phyloP scores from a whole-genome alignment of 2,113 vertebrate genomes.

The Callopanchax toddi region DNA sequence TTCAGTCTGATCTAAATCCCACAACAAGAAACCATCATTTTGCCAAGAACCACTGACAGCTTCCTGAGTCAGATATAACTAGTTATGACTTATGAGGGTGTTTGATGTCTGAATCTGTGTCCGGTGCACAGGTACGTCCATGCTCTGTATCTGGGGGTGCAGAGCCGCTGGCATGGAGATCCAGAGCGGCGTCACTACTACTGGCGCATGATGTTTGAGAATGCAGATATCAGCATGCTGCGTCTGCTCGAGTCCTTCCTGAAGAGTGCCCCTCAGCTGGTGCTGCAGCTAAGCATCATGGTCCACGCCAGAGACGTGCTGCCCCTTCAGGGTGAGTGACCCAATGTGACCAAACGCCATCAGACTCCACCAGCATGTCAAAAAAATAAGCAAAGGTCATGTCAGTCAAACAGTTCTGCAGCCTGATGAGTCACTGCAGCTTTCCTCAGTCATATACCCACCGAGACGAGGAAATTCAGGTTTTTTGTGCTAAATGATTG shows the following conservation, averaged over 20 bases:
- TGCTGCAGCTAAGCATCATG: constrained; percentile 98
- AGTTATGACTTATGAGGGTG: constrained; percentile 48
- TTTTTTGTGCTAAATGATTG: not conserved
- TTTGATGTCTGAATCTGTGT: constrained; percentile 44
- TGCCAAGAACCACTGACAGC: constrained; percentile 35
- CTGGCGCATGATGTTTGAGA: constrained; percentile 97
- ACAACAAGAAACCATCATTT: constrained; percentile 26
- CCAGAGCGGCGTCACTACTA: constrained; percentile 90
- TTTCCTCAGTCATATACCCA: constrained; percentile 18
- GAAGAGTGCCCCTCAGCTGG: constrained; percentile 98
- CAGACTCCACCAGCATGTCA: constrained; percentile 8
- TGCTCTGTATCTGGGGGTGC: constrained; percentile 92
- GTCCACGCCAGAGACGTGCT: constrained; percentile 81
- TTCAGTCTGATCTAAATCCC: constrained; percentile 50
- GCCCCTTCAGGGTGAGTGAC: constrained; percentile 89
- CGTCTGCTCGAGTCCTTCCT: constrained; percentile 96
- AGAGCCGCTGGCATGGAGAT: constrained; percentile 93
- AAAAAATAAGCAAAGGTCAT: constrained; percentile 3
- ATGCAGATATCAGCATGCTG: constrained; percentile 96
- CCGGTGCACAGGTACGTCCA: constrained; percentile 86
- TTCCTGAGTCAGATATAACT: constrained; percentile 47
- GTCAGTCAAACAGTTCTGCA: constrained; percentile 11
- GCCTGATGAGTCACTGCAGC: constrained; percentile 40
- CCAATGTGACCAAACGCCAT: not conserved
- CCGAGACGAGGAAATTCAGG: constrained; percentile 11